Evolutionary conservation across 2,888 invertebrate species (phyloP), one percentile per base, ranked within the genome.

Genomic region (Apocheima hispidaria): DNA sequence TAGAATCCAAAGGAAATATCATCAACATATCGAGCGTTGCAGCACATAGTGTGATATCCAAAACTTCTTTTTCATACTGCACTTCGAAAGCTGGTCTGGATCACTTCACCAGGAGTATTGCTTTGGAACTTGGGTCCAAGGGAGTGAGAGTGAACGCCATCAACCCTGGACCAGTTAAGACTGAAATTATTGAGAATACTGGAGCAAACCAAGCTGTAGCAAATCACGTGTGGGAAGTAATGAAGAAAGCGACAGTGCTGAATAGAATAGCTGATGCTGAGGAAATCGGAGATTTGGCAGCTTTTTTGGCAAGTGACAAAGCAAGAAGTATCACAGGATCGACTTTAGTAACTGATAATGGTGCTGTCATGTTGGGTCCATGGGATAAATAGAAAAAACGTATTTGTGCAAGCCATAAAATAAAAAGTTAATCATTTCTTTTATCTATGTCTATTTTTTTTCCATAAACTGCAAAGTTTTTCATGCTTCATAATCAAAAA

Each of bases 271-370:
- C 97, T 12, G 86, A 94, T 49, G 93, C 94, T 0, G 93, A 94
- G 12, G 97, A 98, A 90, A 96, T 97, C 1, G 97, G 98, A 0
- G 93, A 94, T 56, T 94, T 96, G 0, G 97, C 98, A 65, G 94
- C 95, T 5, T 98, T 97, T 84, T 90, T 98, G 60, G 97, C 97
- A 2, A 96, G 96, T 58, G 95, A 96, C 53, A 94, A 94, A 64
- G 95, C 96, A 4, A 96, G 96, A 68, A 97, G 96, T 81, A 96
- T 96, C n/a, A 98, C 98, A 2, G 98, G 97, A 1, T 95, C 94
- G 18, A 57, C 50, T 4, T 60, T 65, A 41, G 52, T 73, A 4
- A 21, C 48, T 35, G 72, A 74, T 48, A 74, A 73, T 65, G 71
- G 70, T 14, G 9, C 44, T n/a, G 12, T 51, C 9, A 30, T 69